Conservation (phyloP, 2,797 vertebrate genomes). For the Notoglanidium macrostoma region DNA sequence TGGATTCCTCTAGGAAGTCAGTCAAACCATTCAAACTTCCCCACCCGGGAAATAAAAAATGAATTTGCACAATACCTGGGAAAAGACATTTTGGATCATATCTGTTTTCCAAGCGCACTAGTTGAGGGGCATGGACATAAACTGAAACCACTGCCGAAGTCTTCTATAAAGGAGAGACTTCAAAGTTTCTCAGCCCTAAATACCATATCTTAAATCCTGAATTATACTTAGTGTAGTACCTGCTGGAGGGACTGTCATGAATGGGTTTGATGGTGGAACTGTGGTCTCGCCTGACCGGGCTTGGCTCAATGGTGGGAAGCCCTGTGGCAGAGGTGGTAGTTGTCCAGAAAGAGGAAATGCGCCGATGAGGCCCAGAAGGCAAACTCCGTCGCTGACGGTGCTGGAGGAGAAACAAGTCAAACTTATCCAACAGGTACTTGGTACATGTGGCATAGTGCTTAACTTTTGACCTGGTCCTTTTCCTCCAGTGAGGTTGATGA, state of each 20-base stretch:
- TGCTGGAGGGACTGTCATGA: slow-evolving; percentile 83
- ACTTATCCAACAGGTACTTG: background rate
- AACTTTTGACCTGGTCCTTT: background rate
- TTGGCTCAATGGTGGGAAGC: slow-evolving; percentile 92
- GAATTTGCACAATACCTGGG: background rate
- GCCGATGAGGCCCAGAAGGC: slow-evolving; percentile 86
- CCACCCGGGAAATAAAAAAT: background rate
- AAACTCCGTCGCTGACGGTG: slow-evolving; percentile 91
- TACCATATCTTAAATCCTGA: background rate
- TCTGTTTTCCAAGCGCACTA: background rate
- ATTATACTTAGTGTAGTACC: slow-evolving; percentile 69
- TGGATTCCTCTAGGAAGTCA: background rate
- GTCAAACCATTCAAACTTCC: background rate
- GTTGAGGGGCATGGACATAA: background rate
- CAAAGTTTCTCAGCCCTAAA: background rate
- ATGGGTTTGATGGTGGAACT: slow-evolving; percentile 90
- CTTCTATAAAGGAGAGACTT: background rate
- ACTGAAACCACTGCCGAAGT: background rate
- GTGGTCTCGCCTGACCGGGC: slow-evolving; percentile 89
- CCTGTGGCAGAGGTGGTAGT: slow-evolving; percentile 98
- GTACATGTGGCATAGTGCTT: background rate
- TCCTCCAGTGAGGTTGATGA: background rate
- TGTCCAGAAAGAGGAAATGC: slow-evolving; percentile 97
- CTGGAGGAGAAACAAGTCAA: slow-evolving; percentile 34
- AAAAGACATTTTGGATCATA: background rate